These are phyloP conservation scores for Drosophila repletoides DNA, from an alignment of 1,140 invertebrate species.

Conservation along the genomic window DNA sequence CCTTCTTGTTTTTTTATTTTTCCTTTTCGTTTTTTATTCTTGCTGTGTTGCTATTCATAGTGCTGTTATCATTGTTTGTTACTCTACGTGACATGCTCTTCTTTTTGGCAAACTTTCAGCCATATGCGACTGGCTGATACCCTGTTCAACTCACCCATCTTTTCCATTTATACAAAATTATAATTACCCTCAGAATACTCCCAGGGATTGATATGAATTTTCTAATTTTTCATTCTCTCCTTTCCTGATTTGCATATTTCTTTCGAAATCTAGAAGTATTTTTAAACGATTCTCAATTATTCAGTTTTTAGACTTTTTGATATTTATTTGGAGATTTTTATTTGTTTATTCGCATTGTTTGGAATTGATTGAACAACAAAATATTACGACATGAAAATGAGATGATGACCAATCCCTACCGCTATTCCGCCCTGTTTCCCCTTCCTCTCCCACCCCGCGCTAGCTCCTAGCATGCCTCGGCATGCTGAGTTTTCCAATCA, in stretches of 20 bases:
- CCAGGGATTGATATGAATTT: too few relatives aligned
- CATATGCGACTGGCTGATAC: slow-evolving; percentile 4
- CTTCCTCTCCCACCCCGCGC: neutral
- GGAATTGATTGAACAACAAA: slow-evolving; percentile 67
- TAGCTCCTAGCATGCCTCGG: neutral
- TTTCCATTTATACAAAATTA: neutral
- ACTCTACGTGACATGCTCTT: slow-evolving; percentile 29
- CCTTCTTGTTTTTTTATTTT: slow-evolving; percentile 22
- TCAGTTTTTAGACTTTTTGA: slow-evolving; percentile 35
- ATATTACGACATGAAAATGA: slow-evolving; percentile 66
- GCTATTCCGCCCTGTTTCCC: neutral
- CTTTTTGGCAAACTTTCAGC: too few relatives aligned
- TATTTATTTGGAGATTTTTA: slow-evolving; percentile 34
- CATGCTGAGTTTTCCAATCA: slow-evolving; percentile 69
- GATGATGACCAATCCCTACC: slow-evolving; percentile 48
- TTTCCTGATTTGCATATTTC: too few relatives aligned
- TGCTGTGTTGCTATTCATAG: too few relatives aligned
- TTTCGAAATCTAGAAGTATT: too few relatives aligned
- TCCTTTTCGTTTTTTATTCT: neutral
- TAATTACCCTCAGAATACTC: too few relatives aligned
- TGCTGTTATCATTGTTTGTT: slow-evolving; percentile 1
- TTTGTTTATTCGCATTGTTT: slow-evolving; percentile 32
- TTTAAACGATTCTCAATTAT: slow-evolving; percentile 5
- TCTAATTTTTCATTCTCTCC: too few relatives aligned
- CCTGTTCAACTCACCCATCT: neutral